Percentiles rank a stretch among this genome's conserved stretches.
These are phyloP conservation scores for Abramis brama DNA, from an alignment of 2,113 vertebrate species.

Conservation along the genomic window DNA sequence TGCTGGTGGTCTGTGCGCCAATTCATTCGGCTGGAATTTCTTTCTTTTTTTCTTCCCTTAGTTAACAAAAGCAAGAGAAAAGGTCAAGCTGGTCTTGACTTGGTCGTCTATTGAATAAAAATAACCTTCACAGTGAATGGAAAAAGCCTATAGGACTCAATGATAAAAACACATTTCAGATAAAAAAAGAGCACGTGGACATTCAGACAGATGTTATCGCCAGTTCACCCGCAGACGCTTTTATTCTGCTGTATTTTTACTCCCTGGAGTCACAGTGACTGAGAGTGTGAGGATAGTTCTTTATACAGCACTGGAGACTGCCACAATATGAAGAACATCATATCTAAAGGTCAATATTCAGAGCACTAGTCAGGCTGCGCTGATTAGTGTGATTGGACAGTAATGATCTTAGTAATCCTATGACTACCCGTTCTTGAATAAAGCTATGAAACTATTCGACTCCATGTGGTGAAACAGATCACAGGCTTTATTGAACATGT, in stretches of 20 bases:
- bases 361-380: not conserved
- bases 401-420: not conserved
- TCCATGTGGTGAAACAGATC: slow-evolving; percentile 6
- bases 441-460: not conserved
- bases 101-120: slow-evolving; percentile 57
- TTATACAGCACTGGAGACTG: not conserved
- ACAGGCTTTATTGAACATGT: slow-evolving; percentile 21
- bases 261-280: not conserved
- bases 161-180: slow-evolving; percentile 65
- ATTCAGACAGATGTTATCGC: slow-evolving; percentile 68
- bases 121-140: slow-evolving; percentile 66
- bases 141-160: slow-evolving; percentile 53
- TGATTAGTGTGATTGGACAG: not conserved
- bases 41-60: slow-evolving; percentile 52
- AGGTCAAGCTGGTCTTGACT: slow-evolving; percentile 70
- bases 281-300: not conserved
- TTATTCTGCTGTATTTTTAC: slow-evolving; percentile 27
- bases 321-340: not conserved
- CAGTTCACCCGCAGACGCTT: slow-evolving; percentile 53
- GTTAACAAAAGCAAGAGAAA: slow-evolving; percentile 58
- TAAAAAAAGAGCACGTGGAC: slow-evolving; percentile 64
- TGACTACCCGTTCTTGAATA: not conserved
- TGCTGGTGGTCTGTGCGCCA: slow-evolving; percentile 32
- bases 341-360: not conserved
- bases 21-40: slow-evolving; percentile 29